Evolutionary conservation across 2,888 invertebrate species (phyloP), one percentile per base, ranked within the genome.

Genomic region (Andrena hattorfiana): DNA sequence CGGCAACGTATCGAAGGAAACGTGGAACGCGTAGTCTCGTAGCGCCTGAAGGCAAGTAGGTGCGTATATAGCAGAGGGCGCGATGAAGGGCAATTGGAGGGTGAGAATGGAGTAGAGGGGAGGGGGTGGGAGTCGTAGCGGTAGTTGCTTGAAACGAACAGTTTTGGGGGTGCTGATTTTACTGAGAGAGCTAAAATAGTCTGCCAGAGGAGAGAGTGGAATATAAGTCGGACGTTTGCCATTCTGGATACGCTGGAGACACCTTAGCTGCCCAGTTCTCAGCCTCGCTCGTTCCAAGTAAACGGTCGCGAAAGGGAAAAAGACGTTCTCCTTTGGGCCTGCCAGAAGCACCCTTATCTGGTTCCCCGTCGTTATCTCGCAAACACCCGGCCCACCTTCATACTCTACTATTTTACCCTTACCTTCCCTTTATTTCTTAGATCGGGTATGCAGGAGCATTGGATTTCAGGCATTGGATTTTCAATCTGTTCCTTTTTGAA

Each of bases 201-300:
- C 82, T 71, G 49, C 10, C 56, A 68, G 42, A 32, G 74, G 30
- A 70, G 42, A 42, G 66, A n/a, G 42, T 13, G 26, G 51, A 42
- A 20, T 10, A 30, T 30, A 60, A 85, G 78, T 62, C 71, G 84
- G 66, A 73, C 85, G 64, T 87, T 87, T 77, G 75, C 75, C 79
- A 81, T 79, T 79, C 70, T 62, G 80, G 68, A 74, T 84, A 76
- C 75, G 77, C 66, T 69, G 72, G 68, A 77, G 78, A 74, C 78
- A 87, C 79, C 85, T 77, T 82, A 80, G 42, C 59, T 76, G 78
- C 60, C 59, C 26, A 16, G 20, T 23, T 48, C 68, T 20, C 35
- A 32, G n/a, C 8, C 49, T 79, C 81, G 87, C 85, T 89, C 86
- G 87, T 90, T 87, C 88, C 77, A 48, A 4, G 72, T 68, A 67